phyloP scores from a whole-genome alignment of 2,888 invertebrate species.

The Unio pictorum region DNA sequence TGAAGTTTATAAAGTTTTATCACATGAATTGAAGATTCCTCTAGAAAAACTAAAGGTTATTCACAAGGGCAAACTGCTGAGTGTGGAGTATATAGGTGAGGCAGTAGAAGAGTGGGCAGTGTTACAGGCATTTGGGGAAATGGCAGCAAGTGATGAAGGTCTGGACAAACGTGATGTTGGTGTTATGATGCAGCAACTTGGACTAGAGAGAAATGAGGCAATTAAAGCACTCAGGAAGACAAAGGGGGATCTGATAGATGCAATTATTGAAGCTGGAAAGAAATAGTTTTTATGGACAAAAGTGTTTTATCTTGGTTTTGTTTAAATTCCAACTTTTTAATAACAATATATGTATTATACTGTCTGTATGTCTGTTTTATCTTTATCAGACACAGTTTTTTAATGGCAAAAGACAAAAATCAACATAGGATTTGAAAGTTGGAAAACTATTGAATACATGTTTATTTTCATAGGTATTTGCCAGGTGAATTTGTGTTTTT shows the following conservation, averaged over 20 bases:
- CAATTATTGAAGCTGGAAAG: constrained; percentile 9
- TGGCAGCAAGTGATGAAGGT: constrained; percentile 46
- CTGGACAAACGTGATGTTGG: constrained; percentile 51
- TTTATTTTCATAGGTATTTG: too few species aligned
- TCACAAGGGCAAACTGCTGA: constrained; percentile 56
- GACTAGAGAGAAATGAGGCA: constrained; percentile 54
- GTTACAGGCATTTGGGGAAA: constrained; percentile 59
- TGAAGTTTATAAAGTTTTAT: constrained; percentile 45
- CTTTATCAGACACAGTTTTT: too few species aligned
- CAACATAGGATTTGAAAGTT: too few species aligned
- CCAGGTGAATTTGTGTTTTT: too few species aligned
- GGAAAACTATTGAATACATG: too few species aligned
- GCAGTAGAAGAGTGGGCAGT: constrained; percentile 43
- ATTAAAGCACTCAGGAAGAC: constrained; percentile 41
- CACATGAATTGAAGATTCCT: constrained; percentile 46
- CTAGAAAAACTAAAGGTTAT: constrained; percentile 58
- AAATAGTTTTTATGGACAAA: too few species aligned
- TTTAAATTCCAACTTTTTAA: too few species aligned
- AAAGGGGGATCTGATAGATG: constrained; percentile 55
- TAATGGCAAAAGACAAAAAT: too few species aligned
- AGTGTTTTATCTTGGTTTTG: too few species aligned
- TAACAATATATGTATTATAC: too few species aligned
- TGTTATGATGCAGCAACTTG: constrained; percentile 55
- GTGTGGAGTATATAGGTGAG: constrained; percentile 32
- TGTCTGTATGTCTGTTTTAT: too few species aligned